Evolutionary conservation across 2,113 vertebrate genomes (phyloP).

Genomic region (Apus apus): DNA sequence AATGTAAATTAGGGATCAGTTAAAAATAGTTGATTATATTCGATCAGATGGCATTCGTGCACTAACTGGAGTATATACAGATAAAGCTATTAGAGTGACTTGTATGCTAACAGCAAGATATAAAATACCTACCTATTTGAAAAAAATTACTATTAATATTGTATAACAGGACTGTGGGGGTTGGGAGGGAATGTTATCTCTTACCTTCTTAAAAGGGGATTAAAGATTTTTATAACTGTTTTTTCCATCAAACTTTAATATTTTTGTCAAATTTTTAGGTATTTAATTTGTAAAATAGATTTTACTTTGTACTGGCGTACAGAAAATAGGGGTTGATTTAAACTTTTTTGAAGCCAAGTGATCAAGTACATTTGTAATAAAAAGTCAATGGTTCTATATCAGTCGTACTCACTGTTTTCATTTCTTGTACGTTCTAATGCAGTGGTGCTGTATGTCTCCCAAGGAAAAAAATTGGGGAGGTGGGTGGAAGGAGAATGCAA

Average conservation of each 20-base stretch:
- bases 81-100: conserved; percentile 78
- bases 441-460: conserved; percentile 69
- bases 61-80: conserved; percentile 79
- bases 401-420: conserved; percentile 83
- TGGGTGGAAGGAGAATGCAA: conserved; percentile 65
- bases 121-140: conserved; percentile 80
- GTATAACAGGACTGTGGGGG: conserved; percentile 75
- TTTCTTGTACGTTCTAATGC: conserved; percentile 78
- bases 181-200: conserved; percentile 72
- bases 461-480: conserved; percentile 67
- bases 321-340: conserved; percentile 83
- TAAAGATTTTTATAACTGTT: conserved; percentile 84
- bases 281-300: conserved; percentile 85
- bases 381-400: conserved; percentile 83
- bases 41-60: conserved; percentile 75
- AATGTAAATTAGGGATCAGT: conserved; percentile 79
- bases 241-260: conserved; percentile 84
- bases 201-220: conserved; percentile 79
- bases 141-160: conserved; percentile 77
- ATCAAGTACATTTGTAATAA: conserved; percentile 86
- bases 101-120: conserved; percentile 77
- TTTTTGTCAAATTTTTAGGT: conserved; percentile 84
- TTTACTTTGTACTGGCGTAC: conserved; percentile 83
- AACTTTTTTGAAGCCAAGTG: conserved; percentile 83
- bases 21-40: conserved; percentile 77